A percentile compares a stretch with the other conserved stretches of the same genome.
Conservation (phyloP, 2,888 invertebrate genomes). For the Athetis lepigone region DNA sequence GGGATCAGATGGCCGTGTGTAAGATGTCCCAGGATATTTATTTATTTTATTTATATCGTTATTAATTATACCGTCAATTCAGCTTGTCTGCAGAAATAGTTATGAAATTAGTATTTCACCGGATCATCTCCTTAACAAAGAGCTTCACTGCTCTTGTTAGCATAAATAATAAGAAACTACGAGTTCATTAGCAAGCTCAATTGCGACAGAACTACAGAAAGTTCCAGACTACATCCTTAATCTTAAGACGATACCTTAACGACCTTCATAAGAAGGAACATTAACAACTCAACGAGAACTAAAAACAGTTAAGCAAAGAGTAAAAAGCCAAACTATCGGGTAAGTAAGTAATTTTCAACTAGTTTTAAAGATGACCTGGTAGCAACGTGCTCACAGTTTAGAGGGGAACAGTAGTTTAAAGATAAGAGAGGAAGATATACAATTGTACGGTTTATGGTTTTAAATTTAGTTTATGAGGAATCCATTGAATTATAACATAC, state of each 20-base stretch:
- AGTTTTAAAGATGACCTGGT: conserved; percentile 50
- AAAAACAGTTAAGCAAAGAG: conserved; percentile 46
- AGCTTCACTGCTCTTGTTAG: too few relatives aligned
- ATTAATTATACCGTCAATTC: too few relatives aligned
- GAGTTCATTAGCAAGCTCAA: conserved; percentile 5
- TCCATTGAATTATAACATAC: too few relatives aligned
- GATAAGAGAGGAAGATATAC: not conserved
- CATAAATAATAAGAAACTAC: not conserved
- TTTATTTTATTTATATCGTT: too few relatives aligned
- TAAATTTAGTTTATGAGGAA: too few relatives aligned
- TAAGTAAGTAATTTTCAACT: conserved; percentile 58
- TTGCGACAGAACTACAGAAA: conserved; percentile 1
- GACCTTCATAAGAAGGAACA: conserved; percentile 40
- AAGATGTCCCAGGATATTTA: too few relatives aligned
- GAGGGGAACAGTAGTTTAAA: conserved; percentile 24
- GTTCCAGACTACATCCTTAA: conserved; percentile 18
- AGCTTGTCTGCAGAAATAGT: too few relatives aligned
- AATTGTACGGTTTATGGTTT: too few relatives aligned
- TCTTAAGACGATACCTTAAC: conserved; percentile 34
- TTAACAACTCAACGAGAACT: conserved; percentile 45
- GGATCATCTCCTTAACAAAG: too few relatives aligned
- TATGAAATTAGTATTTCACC: too few relatives aligned
- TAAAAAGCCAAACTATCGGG: conserved; percentile 58
- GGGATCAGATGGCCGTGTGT: too few relatives aligned
- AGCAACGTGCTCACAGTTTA: conserved; percentile 33